phyloP scores from a whole-genome alignment of 2,888 invertebrate genomes.

The Mactromeris polynyma region DNA sequence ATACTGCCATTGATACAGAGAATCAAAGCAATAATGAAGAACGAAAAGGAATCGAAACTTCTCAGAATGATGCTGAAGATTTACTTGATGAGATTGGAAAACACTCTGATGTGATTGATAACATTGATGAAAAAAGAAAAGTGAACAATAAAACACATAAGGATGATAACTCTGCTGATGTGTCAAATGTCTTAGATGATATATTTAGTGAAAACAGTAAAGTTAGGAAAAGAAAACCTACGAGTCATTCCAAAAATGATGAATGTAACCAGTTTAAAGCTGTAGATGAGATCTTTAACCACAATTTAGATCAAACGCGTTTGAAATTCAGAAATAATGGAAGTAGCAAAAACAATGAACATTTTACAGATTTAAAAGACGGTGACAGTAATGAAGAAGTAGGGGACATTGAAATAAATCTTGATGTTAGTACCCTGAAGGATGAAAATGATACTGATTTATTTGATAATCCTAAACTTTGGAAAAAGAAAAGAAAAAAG shows the following conservation, averaged over 20 bases:
- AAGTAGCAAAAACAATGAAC: neutral
- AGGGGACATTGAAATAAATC: slow-evolving; percentile 49
- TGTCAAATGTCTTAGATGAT: slow-evolving; percentile 69
- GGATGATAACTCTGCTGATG: neutral
- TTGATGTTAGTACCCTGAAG: slow-evolving; percentile 74
- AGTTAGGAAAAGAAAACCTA: slow-evolving; percentile 60
- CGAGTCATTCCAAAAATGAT: neutral
- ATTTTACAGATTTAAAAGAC: neutral
- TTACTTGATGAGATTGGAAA: slow-evolving; percentile 55
- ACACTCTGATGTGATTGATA: slow-evolving; percentile 20
- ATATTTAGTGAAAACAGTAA: slow-evolving; percentile 53
- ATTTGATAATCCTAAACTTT: slow-evolving; percentile 70
- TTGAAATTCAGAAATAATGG: neutral
- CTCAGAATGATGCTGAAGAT: slow-evolving; percentile 19
- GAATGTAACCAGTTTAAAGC: slow-evolving; percentile 39
- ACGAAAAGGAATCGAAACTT: neutral
- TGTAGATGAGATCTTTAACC: slow-evolving; percentile 65
- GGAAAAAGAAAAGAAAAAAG: slow-evolving; percentile 64
- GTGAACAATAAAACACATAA: neutral
- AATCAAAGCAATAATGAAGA: neutral
- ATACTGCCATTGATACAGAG: neutral
- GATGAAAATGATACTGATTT: slow-evolving; percentile 67
- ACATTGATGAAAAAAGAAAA: neutral
- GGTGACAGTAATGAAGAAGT: slow-evolving; percentile 4
- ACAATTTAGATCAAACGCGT: slow-evolving; percentile 13